These are phyloP conservation scores for Hydrotaea diabolus DNA, from an alignment of 2,888 invertebrate genomes.

Conservation along the genomic window DNA sequence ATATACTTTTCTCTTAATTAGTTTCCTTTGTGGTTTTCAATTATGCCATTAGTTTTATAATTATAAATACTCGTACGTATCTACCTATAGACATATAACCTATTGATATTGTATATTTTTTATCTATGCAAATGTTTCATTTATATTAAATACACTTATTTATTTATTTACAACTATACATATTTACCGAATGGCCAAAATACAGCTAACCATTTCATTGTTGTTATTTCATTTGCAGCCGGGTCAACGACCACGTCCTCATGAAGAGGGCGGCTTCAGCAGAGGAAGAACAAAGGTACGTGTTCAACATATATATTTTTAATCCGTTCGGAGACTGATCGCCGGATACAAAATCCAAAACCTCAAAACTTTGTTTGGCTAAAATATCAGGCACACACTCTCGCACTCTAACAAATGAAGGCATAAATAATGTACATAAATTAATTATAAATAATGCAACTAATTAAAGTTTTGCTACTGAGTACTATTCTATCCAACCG, in stretches of 20 bases:
- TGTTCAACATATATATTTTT: neutral
- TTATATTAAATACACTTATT: neutral
- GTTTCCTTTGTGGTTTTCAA: neutral
- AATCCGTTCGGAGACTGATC: neutral
- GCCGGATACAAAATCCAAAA: neutral
- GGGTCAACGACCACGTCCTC: slow-evolving; percentile 79
- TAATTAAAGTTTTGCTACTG: slow-evolving; percentile 55
- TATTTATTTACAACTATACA: neutral
- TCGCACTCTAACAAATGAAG: neutral
- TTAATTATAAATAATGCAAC: slow-evolving; percentile 55
- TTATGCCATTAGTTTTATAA: neutral
- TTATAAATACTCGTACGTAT: neutral
- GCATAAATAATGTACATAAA: slow-evolving; percentile 49
- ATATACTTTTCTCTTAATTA: neutral
- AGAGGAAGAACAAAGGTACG: slow-evolving; percentile 79
- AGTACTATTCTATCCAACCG: neutral
- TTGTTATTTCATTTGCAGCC: slow-evolving; percentile 71
- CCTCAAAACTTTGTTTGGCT: neutral
- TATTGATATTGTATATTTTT: neutral
- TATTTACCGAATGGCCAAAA: neutral
- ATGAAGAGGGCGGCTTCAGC: slow-evolving; percentile 79
- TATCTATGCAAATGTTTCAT: neutral
- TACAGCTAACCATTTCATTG: neutral
- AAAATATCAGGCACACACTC: neutral
- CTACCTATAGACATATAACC: too few relatives aligned